Percentiles rank a stretch among this genome's conserved stretches.
Conservation (phyloP, 92 coral and sea anemone species). For the Nematostella vectensis region DNA sequence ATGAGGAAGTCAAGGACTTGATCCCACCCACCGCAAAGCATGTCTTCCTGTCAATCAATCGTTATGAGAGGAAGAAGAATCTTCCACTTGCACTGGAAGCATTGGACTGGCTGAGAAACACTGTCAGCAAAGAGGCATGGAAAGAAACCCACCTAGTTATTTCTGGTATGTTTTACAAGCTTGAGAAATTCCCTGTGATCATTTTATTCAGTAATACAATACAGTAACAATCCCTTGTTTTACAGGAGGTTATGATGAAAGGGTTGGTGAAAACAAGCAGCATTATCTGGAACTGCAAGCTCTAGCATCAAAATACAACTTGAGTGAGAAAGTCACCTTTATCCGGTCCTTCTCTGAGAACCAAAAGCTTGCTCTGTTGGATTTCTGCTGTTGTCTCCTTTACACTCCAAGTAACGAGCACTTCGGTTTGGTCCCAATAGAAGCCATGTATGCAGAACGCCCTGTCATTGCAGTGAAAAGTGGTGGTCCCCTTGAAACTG, state of each 20-base stretch:
- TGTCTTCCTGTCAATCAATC: slow-evolving; percentile 85
- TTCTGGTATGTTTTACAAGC: slow-evolving; percentile 51
- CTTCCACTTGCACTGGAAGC: slow-evolving; percentile 80
- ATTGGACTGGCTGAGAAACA: slow-evolving; percentile 60
- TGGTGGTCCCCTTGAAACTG: slow-evolving; percentile 96
- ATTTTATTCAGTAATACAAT: too few relatives aligned
- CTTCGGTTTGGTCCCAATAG: slow-evolving; percentile 96
- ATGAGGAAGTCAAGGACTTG: slow-evolving; percentile 34
- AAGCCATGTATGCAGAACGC: slow-evolving; percentile 89
- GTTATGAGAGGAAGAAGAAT: slow-evolving; percentile 94
- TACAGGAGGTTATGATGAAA: slow-evolving; percentile 93
- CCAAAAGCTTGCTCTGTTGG: slow-evolving; percentile 71
- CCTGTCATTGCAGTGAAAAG: slow-evolving; percentile 93
- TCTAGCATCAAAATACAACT: slow-evolving; percentile 61
- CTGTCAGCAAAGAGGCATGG: slow-evolving; percentile 56
- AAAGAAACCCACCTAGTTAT: slow-evolving; percentile 66
- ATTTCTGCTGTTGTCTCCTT: slow-evolving; percentile 62
- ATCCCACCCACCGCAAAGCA: slow-evolving; percentile 72
- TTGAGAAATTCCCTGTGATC: background rate
- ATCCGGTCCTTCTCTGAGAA: slow-evolving; percentile 79
- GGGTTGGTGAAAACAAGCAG: slow-evolving; percentile 90
- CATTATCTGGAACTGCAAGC: slow-evolving; percentile 76
- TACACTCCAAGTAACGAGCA: slow-evolving; percentile 98
- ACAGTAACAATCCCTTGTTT: background rate
- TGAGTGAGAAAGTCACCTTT: slow-evolving; percentile 74